Evolutionary conservation across 2,888 invertebrate species (phyloP), one percentile per base, ranked within the genome.

Genomic region (Apocheima hispidaria): DNA sequence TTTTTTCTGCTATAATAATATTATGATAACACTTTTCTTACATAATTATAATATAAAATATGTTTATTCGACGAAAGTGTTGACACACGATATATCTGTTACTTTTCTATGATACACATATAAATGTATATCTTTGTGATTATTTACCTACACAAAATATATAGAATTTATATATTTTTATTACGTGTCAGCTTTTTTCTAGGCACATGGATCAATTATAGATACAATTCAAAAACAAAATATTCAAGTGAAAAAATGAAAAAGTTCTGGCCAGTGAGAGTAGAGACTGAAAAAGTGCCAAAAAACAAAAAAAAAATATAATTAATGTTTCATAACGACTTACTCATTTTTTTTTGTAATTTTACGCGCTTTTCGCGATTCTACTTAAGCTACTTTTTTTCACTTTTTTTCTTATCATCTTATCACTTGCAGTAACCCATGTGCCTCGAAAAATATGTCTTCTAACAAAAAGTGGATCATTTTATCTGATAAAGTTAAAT

Each of bases 161-260:
- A 33, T 4, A 33, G 18, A 12, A 10, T 28, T 18, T 10, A 41
- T 43, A 16, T 28, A 14, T 21, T 14, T 44, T 35, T 53, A 44
- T 43, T 46, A n/a, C 2, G 23, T 49, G 49, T 49, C 14, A 12
- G 49, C 49, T n/a, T 9, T 23, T 21, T 43, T 46, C 36, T 46
- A 7, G 10, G 36, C 20, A 55, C 36, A 55, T 55, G 36, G 30
- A 20, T 12, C 12, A 46, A 1, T 4, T 5, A 46, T 10, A 38
- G 3, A 2, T 10, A 38, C 5, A 2, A 38, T 38, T 7, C 7
- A 38, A 0, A 7, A 7, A 16, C 4, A 4, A 16, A 36, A 36
- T 36, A 14, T 5, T 4, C 16, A 36, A 14, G 35, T 14, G 16
- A 30, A 30, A 5, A 10, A 2, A 26, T 30, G 1, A 30, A 9